Evolutionary conservation across 1,140 invertebrate species (phyloP), one percentile per base, ranked within the genome.

Genomic region (Euwallacea similis): DNA sequence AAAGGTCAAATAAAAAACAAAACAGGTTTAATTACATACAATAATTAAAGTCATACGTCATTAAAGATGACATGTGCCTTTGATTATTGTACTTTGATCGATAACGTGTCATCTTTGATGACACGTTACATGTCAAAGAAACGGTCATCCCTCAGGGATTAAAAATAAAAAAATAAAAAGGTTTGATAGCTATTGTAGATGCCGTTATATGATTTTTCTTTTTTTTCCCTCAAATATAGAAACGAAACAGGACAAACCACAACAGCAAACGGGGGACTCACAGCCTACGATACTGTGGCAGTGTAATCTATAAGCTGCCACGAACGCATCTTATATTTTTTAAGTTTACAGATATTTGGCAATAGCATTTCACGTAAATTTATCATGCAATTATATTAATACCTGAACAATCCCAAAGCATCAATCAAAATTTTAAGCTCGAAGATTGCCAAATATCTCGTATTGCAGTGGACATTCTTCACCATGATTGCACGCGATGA

Each of bases 211-310:
- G 21, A 33, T 33, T 33, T 2, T 33, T 33, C 21, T 33, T 4
- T 33, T 66, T 69, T 62, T 68, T 42, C 9, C 3, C n/a, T 56
- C 21, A 11, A 72, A 67, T 46, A 66, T 88, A 93, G 92, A 93
- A 92, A 93, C 91, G 91, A 94, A 93, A 90, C 87, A 82, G 83
- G 89, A 86, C 88, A 91, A 87, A 69, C 76, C 72, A 83, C 83
- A 83, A 80, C 83, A 84, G 71, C 77, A 83, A 81, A 80, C 85
- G 88, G 89, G 87, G 91, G 92, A 91, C 89, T 94, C 91, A 93
- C 93, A 93, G 90, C 93, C 91, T 94, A 94, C 91, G 92, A 94
- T 93, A 94, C 92, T 93, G 90, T 94, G 92, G 93, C 93, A 93
- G 92, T 94, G 91, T 94, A 94, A 94, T 88, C 88, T 94, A 89